A percentile compares a stretch with the other conserved stretches of the same genome.
These are phyloP conservation scores for Drosophila subquinaria DNA, from an alignment of 2,888 invertebrate genomes.

Conservation along the genomic window DNA sequence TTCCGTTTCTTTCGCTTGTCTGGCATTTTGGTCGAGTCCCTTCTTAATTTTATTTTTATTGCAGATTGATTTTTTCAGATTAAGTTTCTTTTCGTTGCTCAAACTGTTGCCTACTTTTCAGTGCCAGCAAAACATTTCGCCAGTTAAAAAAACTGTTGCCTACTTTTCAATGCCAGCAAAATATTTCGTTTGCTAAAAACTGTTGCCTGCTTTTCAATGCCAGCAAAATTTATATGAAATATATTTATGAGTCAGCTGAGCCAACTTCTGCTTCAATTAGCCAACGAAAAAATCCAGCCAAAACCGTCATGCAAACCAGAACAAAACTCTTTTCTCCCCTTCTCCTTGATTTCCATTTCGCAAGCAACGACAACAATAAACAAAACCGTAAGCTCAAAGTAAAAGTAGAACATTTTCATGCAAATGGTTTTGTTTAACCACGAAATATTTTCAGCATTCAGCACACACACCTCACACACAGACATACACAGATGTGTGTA, in stretches of 20 bases:
- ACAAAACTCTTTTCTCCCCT: constrained; percentile 10
- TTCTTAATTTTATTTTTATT: constrained; percentile 80
- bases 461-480: constrained; percentile 39
- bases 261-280: constrained; percentile 66
- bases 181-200: not conserved
- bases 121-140: constrained; percentile 11
- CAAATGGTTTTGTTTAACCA: constrained; percentile 75
- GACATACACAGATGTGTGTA: constrained; percentile 12
- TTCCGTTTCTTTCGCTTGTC: constrained; percentile 33
- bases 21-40: constrained; percentile 50
- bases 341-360: not conserved
- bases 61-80: constrained; percentile 78
- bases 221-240: constrained; percentile 29
- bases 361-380: constrained; percentile 10
- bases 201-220: constrained; percentile 45
- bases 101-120: constrained; percentile 48
- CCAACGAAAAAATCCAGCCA: constrained; percentile 26
- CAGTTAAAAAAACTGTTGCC: constrained; percentile 34
- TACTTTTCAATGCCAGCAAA: constrained; percentile 33
- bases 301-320: constrained; percentile 43
- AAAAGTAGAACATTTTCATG: constrained; percentile 74
- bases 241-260: constrained; percentile 41
- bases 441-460: constrained; percentile 72
- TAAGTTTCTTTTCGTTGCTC: constrained; percentile 54
- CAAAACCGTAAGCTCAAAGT: constrained; percentile 54